These are phyloP conservation scores for Microtus obscurus DNA, from an alignment of 2,797 vertebrate species.

Conservation along the genomic window DNA sequence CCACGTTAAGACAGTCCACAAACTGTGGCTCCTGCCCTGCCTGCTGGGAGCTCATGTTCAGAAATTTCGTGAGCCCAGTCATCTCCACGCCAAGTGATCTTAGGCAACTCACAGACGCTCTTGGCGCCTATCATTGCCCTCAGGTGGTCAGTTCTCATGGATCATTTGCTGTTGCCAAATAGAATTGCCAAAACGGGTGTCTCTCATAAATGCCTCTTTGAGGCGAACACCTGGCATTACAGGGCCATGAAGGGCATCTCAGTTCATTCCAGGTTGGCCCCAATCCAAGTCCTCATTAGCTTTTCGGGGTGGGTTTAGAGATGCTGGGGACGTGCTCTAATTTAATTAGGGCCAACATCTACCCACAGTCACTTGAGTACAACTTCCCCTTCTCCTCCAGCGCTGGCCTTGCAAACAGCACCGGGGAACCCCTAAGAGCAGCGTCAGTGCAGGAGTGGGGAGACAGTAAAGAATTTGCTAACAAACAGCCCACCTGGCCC, in stretches of 20 bases:
- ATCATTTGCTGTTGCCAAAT: slow-evolving; percentile 44
- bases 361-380: not conserved
- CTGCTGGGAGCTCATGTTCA: not conserved
- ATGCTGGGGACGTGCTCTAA: slow-evolving; percentile 53
- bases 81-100: slow-evolving; percentile 24
- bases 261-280: slow-evolving; percentile 60
- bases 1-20: not conserved
- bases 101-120: slow-evolving; percentile 32
- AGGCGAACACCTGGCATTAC: slow-evolving; percentile 72
- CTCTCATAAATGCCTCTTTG: slow-evolving; percentile 72
- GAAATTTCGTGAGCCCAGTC: not conserved
- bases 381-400: not conserved
- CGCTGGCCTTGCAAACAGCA: not conserved
- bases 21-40: not conserved
- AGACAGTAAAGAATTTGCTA: slow-evolving; percentile 40
- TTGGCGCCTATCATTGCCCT: slow-evolving; percentile 45
- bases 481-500: slow-evolving; percentile 50
- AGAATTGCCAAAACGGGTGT: slow-evolving; percentile 57
- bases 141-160: slow-evolving; percentile 41
- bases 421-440: not conserved
- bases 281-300: slow-evolving; percentile 77
- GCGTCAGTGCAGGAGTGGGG: not conserved
- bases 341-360: slow-evolving; percentile 46
- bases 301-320: slow-evolving; percentile 59
- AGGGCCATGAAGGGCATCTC: slow-evolving; percentile 51